Percentiles rank a stretch among this genome's conserved stretches.
Evolutionary conservation across 2,888 invertebrate species (phyloP).

Genomic region (Odontothrips loti): DNA sequence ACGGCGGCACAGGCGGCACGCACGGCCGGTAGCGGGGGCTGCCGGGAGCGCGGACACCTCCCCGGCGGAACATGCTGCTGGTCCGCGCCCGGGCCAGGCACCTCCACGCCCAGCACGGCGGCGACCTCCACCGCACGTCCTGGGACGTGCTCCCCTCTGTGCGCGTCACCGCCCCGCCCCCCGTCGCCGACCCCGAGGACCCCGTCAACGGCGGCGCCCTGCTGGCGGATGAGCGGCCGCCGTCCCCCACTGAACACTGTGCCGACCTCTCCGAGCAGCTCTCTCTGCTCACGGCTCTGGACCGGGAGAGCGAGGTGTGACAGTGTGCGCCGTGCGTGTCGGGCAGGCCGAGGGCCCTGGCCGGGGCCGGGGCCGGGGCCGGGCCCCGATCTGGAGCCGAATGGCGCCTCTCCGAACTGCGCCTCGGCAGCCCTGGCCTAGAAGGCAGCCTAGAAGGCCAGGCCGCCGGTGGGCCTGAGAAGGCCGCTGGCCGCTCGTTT

Average conservation of each 20-base stretch:
- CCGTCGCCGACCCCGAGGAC: background rate
- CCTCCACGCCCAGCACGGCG: background rate
- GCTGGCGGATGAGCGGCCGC: background rate
- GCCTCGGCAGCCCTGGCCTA: background rate
- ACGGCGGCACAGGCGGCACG: background rate
- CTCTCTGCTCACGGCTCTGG: background rate
- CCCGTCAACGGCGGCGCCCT: background rate
- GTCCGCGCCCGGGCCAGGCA: background rate
- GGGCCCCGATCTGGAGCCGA: background rate
- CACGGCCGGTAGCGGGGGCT: background rate
- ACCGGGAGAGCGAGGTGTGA: slow-evolving; percentile 14
- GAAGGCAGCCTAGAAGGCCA: background rate
- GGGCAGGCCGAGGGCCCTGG: background rate
- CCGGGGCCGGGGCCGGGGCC: background rate
- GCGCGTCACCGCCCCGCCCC: background rate
- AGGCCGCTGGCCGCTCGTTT: too few relatives aligned
- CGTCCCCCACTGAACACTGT: background rate
- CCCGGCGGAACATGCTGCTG: background rate
- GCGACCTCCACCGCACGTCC: background rate
- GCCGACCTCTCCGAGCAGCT: background rate
- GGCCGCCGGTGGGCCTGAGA: too few relatives aligned
- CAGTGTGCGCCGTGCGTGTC: background rate
- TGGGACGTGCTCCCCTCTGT: too few relatives aligned
- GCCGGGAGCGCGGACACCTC: background rate
- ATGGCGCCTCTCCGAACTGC: background rate